Base-by-base conservation (phyloP, 2,113 vertebrate genomes). In the Paraplagusia blochii region DNA sequence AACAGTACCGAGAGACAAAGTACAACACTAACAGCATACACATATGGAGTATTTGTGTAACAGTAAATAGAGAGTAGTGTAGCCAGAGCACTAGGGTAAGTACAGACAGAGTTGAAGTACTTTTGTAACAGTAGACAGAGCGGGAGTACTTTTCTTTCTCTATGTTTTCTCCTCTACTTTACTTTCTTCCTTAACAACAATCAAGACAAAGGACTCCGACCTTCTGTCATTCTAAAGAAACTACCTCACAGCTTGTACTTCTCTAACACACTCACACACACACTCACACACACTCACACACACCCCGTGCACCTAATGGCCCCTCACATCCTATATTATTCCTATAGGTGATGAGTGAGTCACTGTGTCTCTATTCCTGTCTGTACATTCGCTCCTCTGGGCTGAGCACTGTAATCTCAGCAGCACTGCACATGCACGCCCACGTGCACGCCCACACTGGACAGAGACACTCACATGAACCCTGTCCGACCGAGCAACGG, bases 351-450 rank as follows among this genome's bases (percentile, higher is more conserved):
- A 29, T 29, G 22, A 29, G 22, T 75, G 73, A 77, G 36, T 81
- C 70, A 81, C 45, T 81, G 66, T 61, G 63, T 44, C 65, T 59
- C 57, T 71, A 66, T 76, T 80, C 73, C 58, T 69, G 65, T 80
- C 74, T 63, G 64, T 71, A 58, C 78, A 40, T 49, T 43, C 51
- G 63, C 49, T 74, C 67, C 60, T 69, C 49, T 66, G 72, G 44
- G 75, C 51, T 16, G 8, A 49, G 62, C 60, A 38, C 64, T 59
- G 16, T 78, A 78, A 81, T 72, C 59, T 69, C 35, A 55, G 48
- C 15, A 45, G 35, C 48, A 33, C 57, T 17, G 9, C 65, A 19
- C 18, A 19, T 17, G 19, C 45, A 47, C 18, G 13, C 45, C 42
- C 54, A 60, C 40, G 50, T 59, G 56, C 53, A 50, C 54, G 17